These are phyloP conservation scores for Neoitamus cyanurus DNA, from an alignment of 2,888 invertebrate species.

Conservation along the genomic window DNA sequence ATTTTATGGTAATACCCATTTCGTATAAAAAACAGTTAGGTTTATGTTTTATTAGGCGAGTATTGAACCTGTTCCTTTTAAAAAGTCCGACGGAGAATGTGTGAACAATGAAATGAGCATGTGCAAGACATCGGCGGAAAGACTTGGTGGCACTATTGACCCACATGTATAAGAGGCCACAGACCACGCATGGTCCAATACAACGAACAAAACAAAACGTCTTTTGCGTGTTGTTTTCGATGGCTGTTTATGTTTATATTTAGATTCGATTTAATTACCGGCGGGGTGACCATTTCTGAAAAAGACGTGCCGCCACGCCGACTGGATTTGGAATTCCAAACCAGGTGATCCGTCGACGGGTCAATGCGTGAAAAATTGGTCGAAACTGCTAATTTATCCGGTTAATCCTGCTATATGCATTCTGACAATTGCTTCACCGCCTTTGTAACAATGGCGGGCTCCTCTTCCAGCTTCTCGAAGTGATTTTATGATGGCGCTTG, in stretches of 20 bases:
- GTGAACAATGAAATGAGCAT: not conserved
- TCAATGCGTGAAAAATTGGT: constrained; percentile 20
- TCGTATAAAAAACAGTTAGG: no score
- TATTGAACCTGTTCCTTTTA: no score
- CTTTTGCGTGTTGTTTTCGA: not conserved
- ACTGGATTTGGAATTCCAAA: not conserved
- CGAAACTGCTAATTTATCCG: constrained; percentile 3
- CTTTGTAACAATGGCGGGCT: not conserved
- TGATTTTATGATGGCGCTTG: not conserved
- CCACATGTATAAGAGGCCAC: not conserved
- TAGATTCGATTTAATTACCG: constrained; percentile 4
- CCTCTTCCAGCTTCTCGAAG: not conserved
- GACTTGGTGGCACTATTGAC: not conserved
- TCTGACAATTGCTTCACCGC: not conserved
- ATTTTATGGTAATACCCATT: no score
- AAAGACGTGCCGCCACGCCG: not conserved
- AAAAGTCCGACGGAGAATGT: not conserved
- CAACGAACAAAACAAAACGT: not conserved
- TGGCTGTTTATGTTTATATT: not conserved
- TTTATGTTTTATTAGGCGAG: no score
- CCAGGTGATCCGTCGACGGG: not conserved
- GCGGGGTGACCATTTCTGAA: not conserved
- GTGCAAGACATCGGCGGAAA: not conserved
- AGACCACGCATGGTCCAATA: not conserved
- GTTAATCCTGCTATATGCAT: constrained; percentile 2